A percentile compares a stretch with the other conserved stretches of the same genome.
Conservation (phyloP, 2,888 invertebrate species). For the Acanthacorydalis orientalis region DNA sequence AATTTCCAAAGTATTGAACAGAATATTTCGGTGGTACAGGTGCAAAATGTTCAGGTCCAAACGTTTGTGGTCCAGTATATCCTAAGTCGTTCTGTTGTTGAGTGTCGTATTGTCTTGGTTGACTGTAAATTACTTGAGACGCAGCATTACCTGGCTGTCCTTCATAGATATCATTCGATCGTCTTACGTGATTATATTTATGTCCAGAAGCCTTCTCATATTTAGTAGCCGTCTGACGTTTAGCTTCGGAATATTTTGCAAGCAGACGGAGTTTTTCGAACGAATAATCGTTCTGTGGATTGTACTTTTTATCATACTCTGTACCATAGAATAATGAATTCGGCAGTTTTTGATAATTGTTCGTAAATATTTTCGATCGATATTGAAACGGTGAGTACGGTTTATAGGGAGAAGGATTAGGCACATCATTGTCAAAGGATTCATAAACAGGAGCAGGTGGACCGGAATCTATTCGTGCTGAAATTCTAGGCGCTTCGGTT, state of each 20-base stretch:
- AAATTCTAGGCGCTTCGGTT: constrained; percentile 32
- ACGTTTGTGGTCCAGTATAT: constrained; percentile 24
- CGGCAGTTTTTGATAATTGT: constrained; percentile 1
- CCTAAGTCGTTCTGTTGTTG: constrained; percentile 14
- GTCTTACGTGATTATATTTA: background rate
- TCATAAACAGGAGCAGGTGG: constrained; percentile 45
- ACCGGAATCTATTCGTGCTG: constrained; percentile 13
- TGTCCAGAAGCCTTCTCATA: background rate
- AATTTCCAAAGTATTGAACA: constrained; percentile 11
- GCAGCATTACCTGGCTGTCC: background rate
- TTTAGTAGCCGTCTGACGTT: background rate
- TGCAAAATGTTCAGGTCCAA: constrained; percentile 23
- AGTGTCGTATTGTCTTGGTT: background rate
- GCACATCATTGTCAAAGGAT: constrained; percentile 34
- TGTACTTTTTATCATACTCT: constrained; percentile 5
- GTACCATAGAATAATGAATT: constrained; percentile 1
- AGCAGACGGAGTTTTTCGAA: background rate
- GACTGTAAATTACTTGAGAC: no score
- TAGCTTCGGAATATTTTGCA: background rate
- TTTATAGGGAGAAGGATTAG: constrained; percentile 38
- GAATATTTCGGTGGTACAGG: constrained; percentile 13
- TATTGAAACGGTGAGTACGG: constrained; percentile 6
- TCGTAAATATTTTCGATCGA: constrained; percentile 1
- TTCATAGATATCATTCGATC: background rate
- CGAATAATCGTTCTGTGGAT: background rate